Percentiles rank a stretch among this genome's conserved stretches.
Conservation (phyloP, 1,140 invertebrate genomes). For the Argopecten irradians region DNA sequence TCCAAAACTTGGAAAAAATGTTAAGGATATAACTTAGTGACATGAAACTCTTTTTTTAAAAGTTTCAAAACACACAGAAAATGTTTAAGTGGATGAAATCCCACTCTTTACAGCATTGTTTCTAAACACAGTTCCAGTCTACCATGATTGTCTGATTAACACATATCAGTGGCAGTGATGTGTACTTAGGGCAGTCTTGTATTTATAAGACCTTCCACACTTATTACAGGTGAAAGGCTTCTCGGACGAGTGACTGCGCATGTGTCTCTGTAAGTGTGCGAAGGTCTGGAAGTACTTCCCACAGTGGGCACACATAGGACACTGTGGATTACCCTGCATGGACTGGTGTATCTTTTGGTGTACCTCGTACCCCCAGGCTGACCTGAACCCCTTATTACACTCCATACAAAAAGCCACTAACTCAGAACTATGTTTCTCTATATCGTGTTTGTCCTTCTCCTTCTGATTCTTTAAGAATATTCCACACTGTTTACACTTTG, state of each 20-base stretch:
- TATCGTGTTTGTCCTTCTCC: slow-evolving; percentile 7
- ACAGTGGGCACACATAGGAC: background rate
- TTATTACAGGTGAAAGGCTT: slow-evolving; percentile 7
- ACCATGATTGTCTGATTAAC: too few species aligned
- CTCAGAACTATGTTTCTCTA: background rate
- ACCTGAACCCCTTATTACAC: slow-evolving; percentile 14
- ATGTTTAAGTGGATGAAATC: background rate
- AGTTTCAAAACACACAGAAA: too few species aligned
- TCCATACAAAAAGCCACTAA: background rate
- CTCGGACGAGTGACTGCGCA: background rate
- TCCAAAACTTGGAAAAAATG: background rate
- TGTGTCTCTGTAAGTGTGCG: background rate
- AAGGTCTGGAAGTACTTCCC: slow-evolving; percentile 5
- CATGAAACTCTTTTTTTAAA: background rate
- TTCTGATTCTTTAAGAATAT: slow-evolving; percentile 11
- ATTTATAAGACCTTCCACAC: background rate
- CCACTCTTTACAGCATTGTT: background rate
- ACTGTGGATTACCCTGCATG: background rate
- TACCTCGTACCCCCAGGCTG: background rate
- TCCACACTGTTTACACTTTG: slow-evolving; percentile 16
- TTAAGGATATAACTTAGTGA: background rate
- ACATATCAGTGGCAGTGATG: background rate
- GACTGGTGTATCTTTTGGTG: background rate
- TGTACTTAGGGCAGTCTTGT: background rate
- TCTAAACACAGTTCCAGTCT: too few species aligned